Evolutionary conservation across 1,140 invertebrate genomes (phyloP), one percentile per base, ranked within the genome.

Genomic region (Conus betulinus): DNA sequence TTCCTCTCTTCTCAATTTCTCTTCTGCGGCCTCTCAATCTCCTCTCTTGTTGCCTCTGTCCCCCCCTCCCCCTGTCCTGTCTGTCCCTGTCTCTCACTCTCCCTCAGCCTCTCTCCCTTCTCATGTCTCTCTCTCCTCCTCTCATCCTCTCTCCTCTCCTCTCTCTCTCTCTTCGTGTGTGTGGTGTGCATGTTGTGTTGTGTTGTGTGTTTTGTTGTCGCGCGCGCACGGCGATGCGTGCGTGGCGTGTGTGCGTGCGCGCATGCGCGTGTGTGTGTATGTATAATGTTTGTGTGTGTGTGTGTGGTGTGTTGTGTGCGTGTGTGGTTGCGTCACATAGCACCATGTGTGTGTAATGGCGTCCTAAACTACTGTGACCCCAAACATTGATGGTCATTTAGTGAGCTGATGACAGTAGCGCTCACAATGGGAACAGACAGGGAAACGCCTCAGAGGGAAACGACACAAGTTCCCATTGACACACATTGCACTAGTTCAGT

Each of bases 281-380:
- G 74, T 39, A 20, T 71, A 23, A 57, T 13, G 6, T 13, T 13
- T 71, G 67, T 78, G n/a, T 82, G 53, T 51, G 79, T 82, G 53
- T 82, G n/a, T 55, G 79, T 82, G 79, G 55, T 57, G 6, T 57
- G 6, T 57, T 82, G 79, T 82, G 79, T 82, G 79, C 52, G 23
- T 82, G 79, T 82, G 79, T 82, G 79, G 6, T 57, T 82, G 79
- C 5, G 78, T 79, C 3, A 39, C 39, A 39, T 39, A 39, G 39
- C 39, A 39, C 39, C 55, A 39, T 39, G 39, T 39, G 3, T 39
- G 39, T 39, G 39, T 39, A 39, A 39, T 39, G 39, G 39, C 3
- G 39, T 39, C 39, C 0, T 39, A 39, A 39, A 39, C 39, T 39
- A 39, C 39, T 57, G 6, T 39, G 39, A 39, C 39, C 39, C 55